phyloP scores from a whole-genome alignment of 2,113 vertebrate species.

The Hyperoodon ampullatus region DNA sequence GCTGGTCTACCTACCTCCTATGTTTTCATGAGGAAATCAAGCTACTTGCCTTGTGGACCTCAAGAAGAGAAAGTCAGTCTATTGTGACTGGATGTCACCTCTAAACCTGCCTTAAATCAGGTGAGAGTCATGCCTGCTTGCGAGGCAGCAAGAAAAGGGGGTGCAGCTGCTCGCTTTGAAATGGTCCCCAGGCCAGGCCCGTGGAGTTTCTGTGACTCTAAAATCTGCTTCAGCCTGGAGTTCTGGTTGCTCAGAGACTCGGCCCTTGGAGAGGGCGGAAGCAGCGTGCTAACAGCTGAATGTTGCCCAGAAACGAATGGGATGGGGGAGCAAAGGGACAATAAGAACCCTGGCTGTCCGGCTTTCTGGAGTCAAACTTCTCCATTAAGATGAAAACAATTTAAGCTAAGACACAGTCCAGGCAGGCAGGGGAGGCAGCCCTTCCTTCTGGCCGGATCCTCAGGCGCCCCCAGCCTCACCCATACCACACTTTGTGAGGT shows the following conservation, averaged over 20 bases:
- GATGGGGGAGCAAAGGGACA: neutral
- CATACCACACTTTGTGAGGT: neutral
- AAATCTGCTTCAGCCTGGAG: fast-evolving
- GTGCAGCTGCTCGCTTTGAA: neutral
- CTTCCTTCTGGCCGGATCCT: neutral
- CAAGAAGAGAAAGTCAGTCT: neutral
- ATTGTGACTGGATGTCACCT: neutral
- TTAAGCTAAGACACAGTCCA: neutral
- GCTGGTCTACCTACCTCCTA: neutral
- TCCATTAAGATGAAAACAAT: neutral
- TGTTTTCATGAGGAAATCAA: neutral
- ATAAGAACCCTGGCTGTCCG: neutral
- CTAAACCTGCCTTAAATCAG: neutral
- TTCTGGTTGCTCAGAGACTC: neutral
- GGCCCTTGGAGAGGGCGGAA: no score
- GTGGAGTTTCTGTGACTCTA: no score
- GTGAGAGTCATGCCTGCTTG: neutral
- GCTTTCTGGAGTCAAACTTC: neutral
- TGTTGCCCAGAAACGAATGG: no score
- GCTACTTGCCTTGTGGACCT: neutral
- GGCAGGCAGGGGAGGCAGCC: neutral
- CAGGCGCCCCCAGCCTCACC: neutral
- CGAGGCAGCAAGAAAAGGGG: neutral
- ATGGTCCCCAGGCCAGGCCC: neutral
- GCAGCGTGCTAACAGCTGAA: neutral